Conservation (phyloP, 2,113 vertebrate genomes). For the Tonatia bakeri region DNA sequence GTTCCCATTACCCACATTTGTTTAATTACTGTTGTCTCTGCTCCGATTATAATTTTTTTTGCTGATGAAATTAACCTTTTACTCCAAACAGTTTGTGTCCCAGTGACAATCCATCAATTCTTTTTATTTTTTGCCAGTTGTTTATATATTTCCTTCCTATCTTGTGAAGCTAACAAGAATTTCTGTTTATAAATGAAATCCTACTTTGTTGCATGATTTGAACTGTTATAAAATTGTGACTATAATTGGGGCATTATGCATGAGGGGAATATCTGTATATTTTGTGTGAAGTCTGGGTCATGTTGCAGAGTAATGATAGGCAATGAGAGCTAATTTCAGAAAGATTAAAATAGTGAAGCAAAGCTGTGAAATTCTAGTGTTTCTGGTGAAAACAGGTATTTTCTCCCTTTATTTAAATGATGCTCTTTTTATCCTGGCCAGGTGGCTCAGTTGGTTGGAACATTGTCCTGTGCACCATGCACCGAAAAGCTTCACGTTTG, state of each 20-base stretch:
- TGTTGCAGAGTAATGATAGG: neutral
- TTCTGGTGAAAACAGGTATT: neutral
- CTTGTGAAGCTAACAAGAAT: neutral
- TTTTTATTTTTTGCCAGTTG: neutral
- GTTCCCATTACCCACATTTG: conserved; percentile 64
- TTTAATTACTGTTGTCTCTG: conserved; percentile 71
- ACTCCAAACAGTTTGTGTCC: neutral
- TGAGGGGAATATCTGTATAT: neutral
- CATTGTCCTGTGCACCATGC: no score
- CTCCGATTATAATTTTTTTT: conserved; percentile 71
- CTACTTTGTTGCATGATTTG: neutral
- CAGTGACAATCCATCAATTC: neutral
- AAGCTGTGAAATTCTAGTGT: neutral
- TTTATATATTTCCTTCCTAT: neutral
- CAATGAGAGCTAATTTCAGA: neutral
- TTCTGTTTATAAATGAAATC: neutral
- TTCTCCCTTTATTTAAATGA: neutral
- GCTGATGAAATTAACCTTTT: conserved; percentile 69
- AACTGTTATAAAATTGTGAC: neutral
- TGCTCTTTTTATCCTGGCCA: no score
- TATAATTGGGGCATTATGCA: neutral
- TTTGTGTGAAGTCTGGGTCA: neutral
- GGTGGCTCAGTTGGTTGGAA: no score
- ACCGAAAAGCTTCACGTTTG: no score
- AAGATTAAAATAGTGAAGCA: neutral